Conservation (phyloP, 2,113 vertebrate genomes). For the Boulengeromyrus knoepffleri region DNA sequence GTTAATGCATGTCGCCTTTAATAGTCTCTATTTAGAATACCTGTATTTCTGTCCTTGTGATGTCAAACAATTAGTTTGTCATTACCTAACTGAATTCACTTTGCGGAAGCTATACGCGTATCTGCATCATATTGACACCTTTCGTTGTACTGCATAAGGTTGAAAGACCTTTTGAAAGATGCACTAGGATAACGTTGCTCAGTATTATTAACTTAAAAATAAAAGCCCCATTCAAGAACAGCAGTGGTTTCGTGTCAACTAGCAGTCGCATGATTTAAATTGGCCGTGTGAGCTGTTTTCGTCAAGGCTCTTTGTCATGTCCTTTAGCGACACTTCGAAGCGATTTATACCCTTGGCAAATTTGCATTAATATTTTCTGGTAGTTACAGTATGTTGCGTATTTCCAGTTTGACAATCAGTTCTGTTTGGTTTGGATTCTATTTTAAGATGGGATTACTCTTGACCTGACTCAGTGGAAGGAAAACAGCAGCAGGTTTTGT, state of each 20-base stretch:
- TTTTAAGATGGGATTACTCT: conserved; percentile 14
- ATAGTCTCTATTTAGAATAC: conserved; percentile 5
- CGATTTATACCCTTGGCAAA: background rate
- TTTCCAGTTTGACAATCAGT: background rate
- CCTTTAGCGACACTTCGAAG: background rate
- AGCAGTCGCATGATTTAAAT: conserved; percentile 6
- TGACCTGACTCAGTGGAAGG: background rate
- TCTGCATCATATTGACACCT: background rate
- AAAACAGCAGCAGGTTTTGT: background rate
- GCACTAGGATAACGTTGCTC: background rate
- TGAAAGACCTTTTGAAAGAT: background rate
- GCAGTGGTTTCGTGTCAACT: background rate
- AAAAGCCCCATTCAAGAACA: background rate
- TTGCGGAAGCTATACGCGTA: background rate
- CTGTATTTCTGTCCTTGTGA: background rate
- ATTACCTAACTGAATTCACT: background rate
- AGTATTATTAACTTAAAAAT: background rate
- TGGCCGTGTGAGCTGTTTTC: background rate
- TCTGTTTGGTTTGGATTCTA: conserved; percentile 10
- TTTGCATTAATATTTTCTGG: background rate
- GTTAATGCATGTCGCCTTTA: conserved; percentile 15
- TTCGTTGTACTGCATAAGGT: background rate
- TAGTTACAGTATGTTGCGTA: background rate
- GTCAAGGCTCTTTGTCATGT: background rate
- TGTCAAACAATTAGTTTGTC: conserved; percentile 3